phyloP scores from a whole-genome alignment of 2,797 vertebrate species.

The Molossus molossus region DNA sequence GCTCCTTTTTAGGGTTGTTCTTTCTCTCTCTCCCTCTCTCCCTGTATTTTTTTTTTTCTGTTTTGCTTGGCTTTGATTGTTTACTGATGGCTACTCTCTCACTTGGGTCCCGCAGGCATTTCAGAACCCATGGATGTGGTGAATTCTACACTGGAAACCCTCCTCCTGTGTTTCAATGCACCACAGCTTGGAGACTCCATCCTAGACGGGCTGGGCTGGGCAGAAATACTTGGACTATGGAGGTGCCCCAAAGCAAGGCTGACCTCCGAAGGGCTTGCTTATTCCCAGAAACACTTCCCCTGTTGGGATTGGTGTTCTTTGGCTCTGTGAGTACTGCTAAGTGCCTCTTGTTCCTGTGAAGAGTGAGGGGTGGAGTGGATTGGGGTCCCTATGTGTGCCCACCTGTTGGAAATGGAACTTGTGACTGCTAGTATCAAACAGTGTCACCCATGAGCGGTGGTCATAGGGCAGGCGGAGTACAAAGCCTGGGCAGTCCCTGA shows the following conservation, averaged over 20 bases:
- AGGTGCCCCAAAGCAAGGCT: background rate
- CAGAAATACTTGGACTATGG: background rate
- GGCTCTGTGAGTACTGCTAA: background rate
- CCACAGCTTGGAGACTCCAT: background rate
- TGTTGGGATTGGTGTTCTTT: background rate
- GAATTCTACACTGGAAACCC: background rate
- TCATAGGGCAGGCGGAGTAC: background rate
- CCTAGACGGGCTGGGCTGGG: background rate
- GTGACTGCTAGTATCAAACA: background rate
- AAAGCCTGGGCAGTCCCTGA: background rate
- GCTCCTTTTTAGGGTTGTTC: background rate
- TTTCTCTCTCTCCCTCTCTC: background rate
- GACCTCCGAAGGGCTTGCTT: background rate
- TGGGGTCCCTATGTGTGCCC: background rate
- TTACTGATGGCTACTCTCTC: constrained; percentile 16
- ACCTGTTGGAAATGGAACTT: background rate
- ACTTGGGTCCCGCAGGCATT: background rate
- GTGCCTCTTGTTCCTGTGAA: background rate
- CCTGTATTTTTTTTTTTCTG: background rate
- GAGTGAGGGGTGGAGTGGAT: background rate
- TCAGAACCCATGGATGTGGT: background rate
- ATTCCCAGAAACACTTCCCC: background rate
- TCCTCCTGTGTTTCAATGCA: background rate
- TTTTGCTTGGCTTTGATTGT: constrained; percentile 1
- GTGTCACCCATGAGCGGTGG: background rate